Evolutionary conservation across 1,140 invertebrate species (phyloP).

Genomic region (Platyura marginata): DNA sequence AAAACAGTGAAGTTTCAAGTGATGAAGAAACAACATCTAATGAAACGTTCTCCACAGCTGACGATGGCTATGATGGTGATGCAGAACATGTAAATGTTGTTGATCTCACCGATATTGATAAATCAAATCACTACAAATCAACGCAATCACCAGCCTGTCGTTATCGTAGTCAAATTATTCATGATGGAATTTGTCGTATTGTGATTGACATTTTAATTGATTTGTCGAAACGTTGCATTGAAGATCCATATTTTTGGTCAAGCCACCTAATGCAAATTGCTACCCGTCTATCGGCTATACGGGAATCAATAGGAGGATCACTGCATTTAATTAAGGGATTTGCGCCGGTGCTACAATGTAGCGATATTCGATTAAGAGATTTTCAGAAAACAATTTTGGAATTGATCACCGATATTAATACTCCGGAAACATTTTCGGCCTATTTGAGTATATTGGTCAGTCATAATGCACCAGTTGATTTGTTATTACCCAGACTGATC

Average conservation of each 20-base stretch:
- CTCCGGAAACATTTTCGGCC: conserved; percentile 15
- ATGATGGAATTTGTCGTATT: conserved; percentile 17
- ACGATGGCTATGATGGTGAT: conserved; percentile 23
- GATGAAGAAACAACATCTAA: background rate
- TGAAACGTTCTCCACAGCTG: conserved; percentile 13
- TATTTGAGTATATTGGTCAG: conserved; percentile 16
- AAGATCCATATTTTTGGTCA: conserved; percentile 17
- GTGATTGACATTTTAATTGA: conserved; percentile 21
- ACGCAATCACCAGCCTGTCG: conserved; percentile 15
- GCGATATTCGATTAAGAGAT: conserved; percentile 15
- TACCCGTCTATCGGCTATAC: conserved; percentile 17
- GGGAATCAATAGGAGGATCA: conserved; percentile 18
- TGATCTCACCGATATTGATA: conserved; percentile 14
- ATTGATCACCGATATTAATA: conserved; percentile 17
- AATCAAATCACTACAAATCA: conserved; percentile 5
- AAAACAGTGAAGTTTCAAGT: background rate
- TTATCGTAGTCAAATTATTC: conserved; percentile 17
- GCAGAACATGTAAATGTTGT: conserved; percentile 17
- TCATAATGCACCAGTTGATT: conserved; percentile 17
- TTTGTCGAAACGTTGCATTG: conserved; percentile 13
- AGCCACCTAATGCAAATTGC: conserved; percentile 17
- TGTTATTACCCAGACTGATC: conserved; percentile 17
- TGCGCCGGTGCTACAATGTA: conserved; percentile 12
- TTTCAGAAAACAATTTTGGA: conserved; percentile 19
- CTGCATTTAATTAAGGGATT: conserved; percentile 18